These are phyloP conservation scores for Medauroidea extradentata DNA, from an alignment of 1,140 invertebrate genomes.

Conservation along the genomic window DNA sequence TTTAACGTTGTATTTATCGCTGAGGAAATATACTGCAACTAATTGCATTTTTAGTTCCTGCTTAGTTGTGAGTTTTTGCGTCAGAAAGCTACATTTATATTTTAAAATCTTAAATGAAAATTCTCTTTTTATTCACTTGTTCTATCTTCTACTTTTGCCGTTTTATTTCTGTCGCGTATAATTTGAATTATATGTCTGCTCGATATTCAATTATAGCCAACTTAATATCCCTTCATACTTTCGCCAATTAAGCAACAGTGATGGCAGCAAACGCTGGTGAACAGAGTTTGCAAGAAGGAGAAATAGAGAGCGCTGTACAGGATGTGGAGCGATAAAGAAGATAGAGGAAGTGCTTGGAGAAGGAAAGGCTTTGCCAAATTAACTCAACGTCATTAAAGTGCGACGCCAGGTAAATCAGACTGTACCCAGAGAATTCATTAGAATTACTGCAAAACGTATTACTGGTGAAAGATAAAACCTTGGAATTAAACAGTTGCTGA, in stretches of 20 bases:
- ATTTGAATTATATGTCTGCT: constrained; percentile 1
- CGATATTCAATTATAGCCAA: constrained; percentile 19
- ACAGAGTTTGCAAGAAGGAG: background rate
- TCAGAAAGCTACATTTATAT: no score
- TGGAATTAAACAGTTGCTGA: no score
- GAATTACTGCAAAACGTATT: background rate
- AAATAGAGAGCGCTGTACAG: background rate
- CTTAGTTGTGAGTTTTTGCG: no score
- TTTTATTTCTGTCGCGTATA: background rate
- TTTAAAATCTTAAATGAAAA: background rate
- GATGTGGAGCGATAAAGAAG: background rate
- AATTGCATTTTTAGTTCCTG: no score
- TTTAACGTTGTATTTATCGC: no score
- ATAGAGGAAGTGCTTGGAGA: no score
- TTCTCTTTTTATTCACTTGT: no score
- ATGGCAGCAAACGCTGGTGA: background rate
- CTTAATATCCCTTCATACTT: constrained; percentile 17
- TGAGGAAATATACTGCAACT: no score
- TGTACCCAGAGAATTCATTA: constrained; percentile 12
- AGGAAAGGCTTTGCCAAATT: constrained; percentile 10
- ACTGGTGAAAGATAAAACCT: no score
- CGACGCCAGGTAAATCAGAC: background rate
- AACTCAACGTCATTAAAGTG: constrained; percentile 8
- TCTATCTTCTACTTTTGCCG: no score
- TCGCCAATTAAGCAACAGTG: constrained; percentile 20